Conservation (phyloP, 2,888 invertebrate genomes). For the Cheiracanthium punctorium region DNA sequence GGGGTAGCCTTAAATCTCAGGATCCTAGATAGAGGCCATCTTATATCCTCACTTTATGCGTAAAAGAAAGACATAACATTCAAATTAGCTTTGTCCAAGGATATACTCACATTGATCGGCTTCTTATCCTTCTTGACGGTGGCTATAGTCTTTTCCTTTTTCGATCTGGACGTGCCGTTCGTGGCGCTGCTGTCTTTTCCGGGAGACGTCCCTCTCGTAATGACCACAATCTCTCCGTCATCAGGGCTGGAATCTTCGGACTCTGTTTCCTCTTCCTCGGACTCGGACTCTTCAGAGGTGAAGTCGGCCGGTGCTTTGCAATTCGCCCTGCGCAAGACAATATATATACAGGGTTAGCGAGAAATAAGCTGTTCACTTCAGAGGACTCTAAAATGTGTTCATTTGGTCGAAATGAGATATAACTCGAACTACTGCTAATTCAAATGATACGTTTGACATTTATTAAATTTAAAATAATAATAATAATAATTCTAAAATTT, state of each 20-base stretch:
- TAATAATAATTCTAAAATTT: too few species aligned
- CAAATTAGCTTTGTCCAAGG: too few species aligned
- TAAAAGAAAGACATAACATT: too few species aligned
- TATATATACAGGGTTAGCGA: neutral
- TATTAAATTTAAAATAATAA: too few species aligned
- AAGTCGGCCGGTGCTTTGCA: constrained; percentile 70
- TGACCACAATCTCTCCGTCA: constrained; percentile 31
- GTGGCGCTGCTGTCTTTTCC: constrained; percentile 7
- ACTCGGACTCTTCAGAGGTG: constrained; percentile 62
- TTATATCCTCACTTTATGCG: too few species aligned
- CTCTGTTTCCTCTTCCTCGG: constrained; percentile 52
- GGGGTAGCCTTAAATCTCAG: too few species aligned
- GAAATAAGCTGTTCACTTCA: too few species aligned
- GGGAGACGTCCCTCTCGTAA: constrained; percentile 68
- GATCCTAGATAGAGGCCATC: too few species aligned
- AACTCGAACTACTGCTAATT: too few species aligned
- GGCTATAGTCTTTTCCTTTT: constrained; percentile 25
- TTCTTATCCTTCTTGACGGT: constrained; percentile 29
- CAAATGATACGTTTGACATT: too few species aligned
- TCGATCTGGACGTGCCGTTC: constrained; percentile 36
- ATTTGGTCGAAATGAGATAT: too few species aligned
- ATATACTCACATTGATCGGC: constrained; percentile 30
- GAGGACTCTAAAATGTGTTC: too few species aligned
- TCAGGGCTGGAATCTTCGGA: constrained; percentile 38
- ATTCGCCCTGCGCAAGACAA: constrained; percentile 14